Evolutionary conservation across 2,888 invertebrate genomes (phyloP).

Genomic region (Callinectes sapidus): DNA sequence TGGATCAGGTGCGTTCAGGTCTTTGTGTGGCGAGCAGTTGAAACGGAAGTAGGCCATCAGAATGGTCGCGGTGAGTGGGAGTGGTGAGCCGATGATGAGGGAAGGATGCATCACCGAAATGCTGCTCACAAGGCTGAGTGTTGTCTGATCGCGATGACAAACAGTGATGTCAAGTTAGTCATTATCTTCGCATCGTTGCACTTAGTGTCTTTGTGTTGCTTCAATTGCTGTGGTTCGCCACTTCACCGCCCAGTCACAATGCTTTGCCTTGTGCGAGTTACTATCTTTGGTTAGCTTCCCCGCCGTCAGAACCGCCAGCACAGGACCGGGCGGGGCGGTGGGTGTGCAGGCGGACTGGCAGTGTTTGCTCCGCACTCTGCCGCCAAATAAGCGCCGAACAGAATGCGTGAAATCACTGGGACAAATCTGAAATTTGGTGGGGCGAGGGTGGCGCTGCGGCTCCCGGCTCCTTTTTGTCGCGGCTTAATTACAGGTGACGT

Average conservation of each 20-base stretch:
- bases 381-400: slow-evolving; percentile 42
- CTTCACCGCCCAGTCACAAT: neutral
- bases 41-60: neutral
- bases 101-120: neutral
- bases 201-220: neutral
- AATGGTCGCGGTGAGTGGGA: neutral
- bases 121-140: neutral
- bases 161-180: neutral
- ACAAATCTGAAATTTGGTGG: slow-evolving; percentile 48
- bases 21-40: neutral
- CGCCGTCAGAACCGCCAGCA: slow-evolving; percentile 21
- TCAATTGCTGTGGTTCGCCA: neutral
- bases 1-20: neutral
- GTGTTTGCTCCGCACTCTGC: slow-evolving; percentile 28
- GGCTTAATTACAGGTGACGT: slow-evolving; percentile 37
- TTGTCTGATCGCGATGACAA: neutral
- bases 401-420: slow-evolving; percentile 48
- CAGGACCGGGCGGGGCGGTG: neutral
- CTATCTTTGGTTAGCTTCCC: neutral
- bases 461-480: slow-evolving; percentile 36
- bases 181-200: neutral
- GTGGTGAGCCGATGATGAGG: neutral
- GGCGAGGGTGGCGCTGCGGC: slow-evolving; percentile 36
- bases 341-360: neutral
- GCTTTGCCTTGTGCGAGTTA: neutral